Evolutionary conservation across 2,113 vertebrate genomes (phyloP).

Genomic region (Chaenocephalus aceratus): DNA sequence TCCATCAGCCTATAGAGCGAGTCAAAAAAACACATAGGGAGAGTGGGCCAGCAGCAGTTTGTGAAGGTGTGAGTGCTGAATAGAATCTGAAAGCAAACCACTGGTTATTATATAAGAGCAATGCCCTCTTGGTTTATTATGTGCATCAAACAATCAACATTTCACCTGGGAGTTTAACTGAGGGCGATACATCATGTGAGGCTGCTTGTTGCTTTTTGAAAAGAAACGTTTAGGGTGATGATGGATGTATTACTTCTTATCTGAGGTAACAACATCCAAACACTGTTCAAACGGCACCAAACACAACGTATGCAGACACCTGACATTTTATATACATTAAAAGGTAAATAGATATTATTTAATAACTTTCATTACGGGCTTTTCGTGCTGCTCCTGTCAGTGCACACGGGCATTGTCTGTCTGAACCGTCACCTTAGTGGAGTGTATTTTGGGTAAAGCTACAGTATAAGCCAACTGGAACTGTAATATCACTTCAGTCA

Average conservation of each 20-base stretch:
- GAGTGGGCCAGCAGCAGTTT: slow-evolving; percentile 26
- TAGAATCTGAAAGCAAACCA: slow-evolving; percentile 12
- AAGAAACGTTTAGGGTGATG: slow-evolving; percentile 3
- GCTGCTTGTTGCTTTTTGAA: slow-evolving; percentile 6
- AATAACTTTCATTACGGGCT: background rate
- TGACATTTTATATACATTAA: background rate
- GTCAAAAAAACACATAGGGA: slow-evolving; percentile 21
- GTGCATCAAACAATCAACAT: background rate
- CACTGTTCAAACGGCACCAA: background rate
- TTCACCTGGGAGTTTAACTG: background rate
- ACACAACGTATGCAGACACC: background rate
- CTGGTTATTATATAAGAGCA: background rate
- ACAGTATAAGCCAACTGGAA: background rate
- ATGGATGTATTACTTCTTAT: background rate
- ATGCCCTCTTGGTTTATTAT: background rate
- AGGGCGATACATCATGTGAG: background rate
- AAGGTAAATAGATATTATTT: background rate
- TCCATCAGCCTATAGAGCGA: slow-evolving; percentile 9
- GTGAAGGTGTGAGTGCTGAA: slow-evolving; percentile 5
- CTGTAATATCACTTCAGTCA: slow-evolving; percentile 19
- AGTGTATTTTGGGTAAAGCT: background rate
- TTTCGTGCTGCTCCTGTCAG: background rate
- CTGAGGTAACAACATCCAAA: background rate
- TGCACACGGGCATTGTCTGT: background rate
- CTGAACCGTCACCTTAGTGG: too few species aligned